Evolutionary conservation across 2,797 vertebrate genomes (phyloP), one percentile per base, ranked within the genome.

Genomic region (Periophthalmus magnuspinnatus): DNA sequence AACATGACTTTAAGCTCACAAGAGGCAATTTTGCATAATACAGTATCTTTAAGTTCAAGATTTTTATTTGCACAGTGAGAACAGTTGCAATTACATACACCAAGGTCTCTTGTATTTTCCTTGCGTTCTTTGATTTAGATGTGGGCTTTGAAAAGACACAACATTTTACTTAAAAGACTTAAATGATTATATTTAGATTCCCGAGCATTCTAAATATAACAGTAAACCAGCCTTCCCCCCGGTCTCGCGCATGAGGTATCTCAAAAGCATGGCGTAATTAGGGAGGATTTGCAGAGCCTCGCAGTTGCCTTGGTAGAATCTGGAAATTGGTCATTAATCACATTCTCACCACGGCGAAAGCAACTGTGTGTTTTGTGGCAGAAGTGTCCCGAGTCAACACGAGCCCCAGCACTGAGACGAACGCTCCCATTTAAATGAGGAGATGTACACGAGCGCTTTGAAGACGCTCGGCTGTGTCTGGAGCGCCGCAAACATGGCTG

Each of bases 371-470:
- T 86, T 90, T 91, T 87, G 78, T 74, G 77, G 41, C 68, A 83
- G 79, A 89, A 93, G 89, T 84, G 90, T 90, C 90, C 91, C 75
- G 80, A 92, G 92, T 94, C 92, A 94, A 93, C 90, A 91, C 86
- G 88, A 94, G 92, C 88, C 87, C 81, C 80, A 70, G 76, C 60
- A 83, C 76, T 82, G 83, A 89, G 89, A 92, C 84, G 89, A 93
- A 92, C 82, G 89, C 91, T 92, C 84, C 87, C 85, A 92, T 94
- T 91, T 93, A 93, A 94, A 93, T 93, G 90, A 93, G 92, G 85
- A 84, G 81, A 89, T 88, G 81, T 89, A 86, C 89, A 91, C 78
- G 81, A 87, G 84, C 77, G 77, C 93, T 94, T 94, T 94, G 91
- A 95, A 94, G 90, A 90, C 76, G 88, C 82, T 91, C 88, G 92